Evolutionary conservation across 2,888 invertebrate species (phyloP), one percentile per base, ranked within the genome.

Genomic region (Sinodicranocentrus sp.): DNA sequence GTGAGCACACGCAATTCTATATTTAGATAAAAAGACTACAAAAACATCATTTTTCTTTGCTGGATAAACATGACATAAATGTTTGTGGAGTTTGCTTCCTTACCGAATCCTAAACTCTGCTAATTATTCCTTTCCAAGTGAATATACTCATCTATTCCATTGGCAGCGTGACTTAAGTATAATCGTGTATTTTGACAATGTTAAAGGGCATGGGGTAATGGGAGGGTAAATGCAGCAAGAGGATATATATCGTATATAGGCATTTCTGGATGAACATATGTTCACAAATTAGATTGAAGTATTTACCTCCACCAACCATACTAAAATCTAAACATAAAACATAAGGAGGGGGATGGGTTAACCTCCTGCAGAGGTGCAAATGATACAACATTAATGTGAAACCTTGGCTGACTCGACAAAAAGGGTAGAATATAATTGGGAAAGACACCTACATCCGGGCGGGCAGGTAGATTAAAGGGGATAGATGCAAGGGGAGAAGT

Each of bases 61-160:
- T 63, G 63, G 48, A 75, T 75, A 75, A 75, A 75, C 63, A 75
- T 75, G 73, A 52, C 73, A 39, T 70, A 70, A 70, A 70, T 52
- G n/a, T 23, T 17, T 3, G 52, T 70, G 33, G 15, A 26, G 23
- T 10, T 26, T 59, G 25, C 59, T 59, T 19, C 8, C 52, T 52
- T 43, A n/a, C n/a, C n/a, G 65, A 33, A 33, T 39, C 21, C 43
- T 19, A 43, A 63, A 25, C 33, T 65, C 17, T 65, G 70, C 28
- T 70, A 52, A 52, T 52, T 28, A 70, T 52, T 44, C 5, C 67
- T 23, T 67, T 48, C 17, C 19, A 13, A 43, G 10, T 43, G 39
- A 3, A 17, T 19, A 21, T 19, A 2, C 23, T 39, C 10, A 67
- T 10, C 43, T 44, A 15, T 28, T 6, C 13, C 8, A 8, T 39